phyloP scores from a whole-genome alignment of 2,113 vertebrate genomes.

The Tetrao urogallus region DNA sequence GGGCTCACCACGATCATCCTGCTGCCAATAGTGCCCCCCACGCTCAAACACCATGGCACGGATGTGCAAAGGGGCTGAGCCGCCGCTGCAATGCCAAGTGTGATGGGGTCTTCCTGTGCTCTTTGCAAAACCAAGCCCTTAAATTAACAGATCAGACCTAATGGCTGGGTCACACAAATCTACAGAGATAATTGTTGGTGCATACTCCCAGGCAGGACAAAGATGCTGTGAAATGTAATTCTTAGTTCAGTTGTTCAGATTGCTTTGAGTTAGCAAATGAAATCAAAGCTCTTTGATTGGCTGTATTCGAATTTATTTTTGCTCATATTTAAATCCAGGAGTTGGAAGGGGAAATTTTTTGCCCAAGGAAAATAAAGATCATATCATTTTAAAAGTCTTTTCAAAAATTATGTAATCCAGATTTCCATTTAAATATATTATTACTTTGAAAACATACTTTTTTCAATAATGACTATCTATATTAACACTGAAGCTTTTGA shows the following conservation, averaged over 20 bases:
- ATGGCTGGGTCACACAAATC: not conserved
- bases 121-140: not conserved
- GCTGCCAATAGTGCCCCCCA: not conserved
- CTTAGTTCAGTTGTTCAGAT: not conserved
- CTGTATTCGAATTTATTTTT: not conserved
- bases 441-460: not conserved
- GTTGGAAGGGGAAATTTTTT: not conserved
- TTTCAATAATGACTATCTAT: not conserved
- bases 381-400: not conserved
- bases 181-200: not conserved
- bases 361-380: not conserved
- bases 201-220: not conserved
- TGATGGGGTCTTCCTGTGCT: not conserved
- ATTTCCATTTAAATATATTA: not conserved
- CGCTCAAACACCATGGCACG: accelerated
- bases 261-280: conserved; percentile 4
- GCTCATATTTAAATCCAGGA: not conserved
- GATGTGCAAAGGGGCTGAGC: not conserved
- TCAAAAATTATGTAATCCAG: not conserved
- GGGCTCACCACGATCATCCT: conserved; percentile 52
- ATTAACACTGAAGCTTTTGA: not conserved
- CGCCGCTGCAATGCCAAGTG: not conserved
- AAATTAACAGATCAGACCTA: not conserved
- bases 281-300: not conserved
- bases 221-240: not conserved